Percentiles rank a stretch among this genome's conserved stretches.
These are phyloP conservation scores for Leuciscus idus DNA, from an alignment of 2,113 vertebrate genomes.

Conservation along the genomic window DNA sequence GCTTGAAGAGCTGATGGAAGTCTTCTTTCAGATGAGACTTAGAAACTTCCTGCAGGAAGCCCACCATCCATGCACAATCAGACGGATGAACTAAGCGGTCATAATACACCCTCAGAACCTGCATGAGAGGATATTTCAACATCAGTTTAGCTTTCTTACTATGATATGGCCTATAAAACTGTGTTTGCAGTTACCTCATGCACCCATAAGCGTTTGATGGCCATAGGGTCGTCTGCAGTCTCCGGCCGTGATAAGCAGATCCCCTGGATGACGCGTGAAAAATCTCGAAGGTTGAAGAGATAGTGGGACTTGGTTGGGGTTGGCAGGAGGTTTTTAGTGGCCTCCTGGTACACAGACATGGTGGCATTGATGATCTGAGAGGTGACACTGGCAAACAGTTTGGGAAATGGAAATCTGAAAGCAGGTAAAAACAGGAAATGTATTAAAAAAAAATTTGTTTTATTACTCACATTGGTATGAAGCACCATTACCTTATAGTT, in stretches of 20 bases:
- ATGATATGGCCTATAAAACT: neutral
- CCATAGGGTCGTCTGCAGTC: constrained; percentile 74
- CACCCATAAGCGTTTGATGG: constrained; percentile 89
- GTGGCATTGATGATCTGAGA: constrained; percentile 82
- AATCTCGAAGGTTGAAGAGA: constrained; percentile 89
- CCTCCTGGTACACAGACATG: constrained; percentile 84
- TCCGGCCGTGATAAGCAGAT: constrained; percentile 88
- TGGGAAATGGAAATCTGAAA: constrained; percentile 82
- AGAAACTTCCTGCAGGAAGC: constrained; percentile 76
- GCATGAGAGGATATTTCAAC: constrained; percentile 18
- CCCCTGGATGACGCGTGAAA: constrained; percentile 91
- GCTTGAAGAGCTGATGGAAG: constrained; percentile 84
- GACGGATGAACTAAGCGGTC: constrained; percentile 86
- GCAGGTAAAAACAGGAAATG: constrained; percentile 30
- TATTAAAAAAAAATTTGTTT: constrained; percentile 7
- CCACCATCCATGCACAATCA: constrained; percentile 84
- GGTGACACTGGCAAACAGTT: constrained; percentile 78
- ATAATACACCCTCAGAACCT: constrained; percentile 91
- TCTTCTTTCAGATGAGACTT: constrained; percentile 77
- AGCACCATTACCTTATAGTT: constrained; percentile 72
- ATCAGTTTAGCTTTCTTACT: constrained; percentile 11
- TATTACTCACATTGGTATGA: neutral
- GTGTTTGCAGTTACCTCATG: constrained; percentile 80
- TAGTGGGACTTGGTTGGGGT: constrained; percentile 92
- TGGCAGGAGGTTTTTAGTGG: constrained; percentile 87